These are phyloP conservation scores for Pipistrellus kuhlii DNA, from an alignment of 2,797 vertebrate species.

Conservation along the genomic window DNA sequence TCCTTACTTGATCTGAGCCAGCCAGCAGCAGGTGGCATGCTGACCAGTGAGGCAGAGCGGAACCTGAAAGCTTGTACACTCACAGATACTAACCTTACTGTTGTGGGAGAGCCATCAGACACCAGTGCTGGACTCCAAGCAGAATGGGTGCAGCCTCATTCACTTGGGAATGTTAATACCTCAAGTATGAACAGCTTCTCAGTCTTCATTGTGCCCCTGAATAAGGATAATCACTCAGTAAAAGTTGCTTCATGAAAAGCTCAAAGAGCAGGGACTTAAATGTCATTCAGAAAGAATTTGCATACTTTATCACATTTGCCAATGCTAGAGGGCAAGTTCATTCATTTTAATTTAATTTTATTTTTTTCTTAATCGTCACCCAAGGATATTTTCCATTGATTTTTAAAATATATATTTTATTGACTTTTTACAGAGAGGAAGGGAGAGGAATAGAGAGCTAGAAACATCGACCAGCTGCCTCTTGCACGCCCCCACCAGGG, in stretches of 20 bases:
- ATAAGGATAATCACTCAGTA: not conserved
- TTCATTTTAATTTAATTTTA: conserved; percentile 31
- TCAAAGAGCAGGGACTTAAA: not conserved
- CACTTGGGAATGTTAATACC: rapidly evolving
- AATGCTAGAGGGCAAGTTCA: not conserved
- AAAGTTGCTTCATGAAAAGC: not conserved
- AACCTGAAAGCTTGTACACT: conserved; percentile 81
- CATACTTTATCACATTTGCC: not conserved
- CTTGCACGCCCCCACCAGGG: too few relatives aligned
- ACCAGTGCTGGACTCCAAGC: not conserved
- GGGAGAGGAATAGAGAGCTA: too few relatives aligned
- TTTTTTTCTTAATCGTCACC: too few relatives aligned
- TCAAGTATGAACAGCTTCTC: conserved; percentile 79
- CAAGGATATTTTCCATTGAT: too few relatives aligned
- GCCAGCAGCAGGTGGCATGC: not conserved
- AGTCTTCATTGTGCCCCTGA: not conserved
- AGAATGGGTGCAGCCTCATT: not conserved
- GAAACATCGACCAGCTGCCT: too few relatives aligned
- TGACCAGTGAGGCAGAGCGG: conserved; percentile 73
- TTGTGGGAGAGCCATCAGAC: not conserved
- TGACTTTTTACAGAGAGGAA: too few relatives aligned
- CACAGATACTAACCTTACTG: conserved; percentile 10
- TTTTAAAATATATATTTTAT: too few relatives aligned
- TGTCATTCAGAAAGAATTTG: not conserved
- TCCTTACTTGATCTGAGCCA: conserved; percentile 31